Evolutionary conservation across 2,888 invertebrate species (phyloP).

Genomic region (Xestia ashworthii): DNA sequence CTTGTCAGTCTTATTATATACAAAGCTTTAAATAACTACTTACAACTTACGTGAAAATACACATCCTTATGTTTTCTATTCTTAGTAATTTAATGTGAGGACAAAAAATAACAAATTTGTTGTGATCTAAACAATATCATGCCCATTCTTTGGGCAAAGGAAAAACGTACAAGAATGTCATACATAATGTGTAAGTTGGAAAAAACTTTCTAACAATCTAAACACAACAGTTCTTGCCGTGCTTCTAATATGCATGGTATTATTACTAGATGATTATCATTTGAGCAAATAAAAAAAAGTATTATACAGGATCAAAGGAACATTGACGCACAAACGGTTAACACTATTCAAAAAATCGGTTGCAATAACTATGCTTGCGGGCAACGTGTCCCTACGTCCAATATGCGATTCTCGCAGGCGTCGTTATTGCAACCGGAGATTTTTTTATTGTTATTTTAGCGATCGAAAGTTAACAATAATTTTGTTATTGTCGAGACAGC

Average conservation of each 20-base stretch:
- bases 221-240: constrained; percentile 1
- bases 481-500: too few species aligned
- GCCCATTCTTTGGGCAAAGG: neutral
- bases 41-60: constrained; percentile 13
- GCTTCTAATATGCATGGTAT: neutral
- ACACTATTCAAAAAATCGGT: neutral
- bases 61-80: neutral
- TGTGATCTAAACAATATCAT: neutral
- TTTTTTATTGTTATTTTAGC: too few species aligned
- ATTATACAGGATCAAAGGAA: neutral
- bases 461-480: too few species aligned
- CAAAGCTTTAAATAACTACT: constrained; percentile 37
- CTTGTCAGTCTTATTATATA: constrained; percentile 63
- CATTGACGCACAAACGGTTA: neutral
- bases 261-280: neutral
- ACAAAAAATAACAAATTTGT: neutral
- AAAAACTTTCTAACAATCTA: neutral
- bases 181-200: neutral
- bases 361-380: too few species aligned
- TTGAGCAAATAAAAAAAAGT: constrained; percentile 46
- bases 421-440: too few species aligned
- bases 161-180: neutral
- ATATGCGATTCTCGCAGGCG: too few species aligned
- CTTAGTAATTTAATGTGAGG: constrained; percentile 11
- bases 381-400: too few species aligned